These are phyloP conservation scores for Dromaius novaehollandiae DNA, from an alignment of 2,113 vertebrate species.

Conservation along the genomic window DNA sequence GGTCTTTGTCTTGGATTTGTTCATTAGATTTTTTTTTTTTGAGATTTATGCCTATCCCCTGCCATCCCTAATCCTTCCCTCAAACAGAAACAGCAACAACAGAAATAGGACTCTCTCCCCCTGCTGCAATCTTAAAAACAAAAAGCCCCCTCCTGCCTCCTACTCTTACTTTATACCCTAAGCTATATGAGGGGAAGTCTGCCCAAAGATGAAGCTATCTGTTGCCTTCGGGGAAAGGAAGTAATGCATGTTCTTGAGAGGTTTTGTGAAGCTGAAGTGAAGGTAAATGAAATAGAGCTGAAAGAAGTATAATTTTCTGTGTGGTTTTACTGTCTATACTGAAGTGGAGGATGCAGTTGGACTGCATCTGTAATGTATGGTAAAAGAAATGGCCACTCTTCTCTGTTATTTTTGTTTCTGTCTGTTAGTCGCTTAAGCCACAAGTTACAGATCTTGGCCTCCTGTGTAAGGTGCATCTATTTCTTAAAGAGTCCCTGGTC, in stretches of 20 bases:
- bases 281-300: background rate
- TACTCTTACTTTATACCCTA: background rate
- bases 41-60: background rate
- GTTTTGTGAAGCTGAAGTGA: background rate
- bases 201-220: rapidly evolving
- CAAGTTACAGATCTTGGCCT: background rate
- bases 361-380: background rate
- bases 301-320: background rate
- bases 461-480: background rate
- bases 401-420: background rate
- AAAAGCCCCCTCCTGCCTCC: background rate
- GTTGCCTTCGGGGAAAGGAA: background rate
- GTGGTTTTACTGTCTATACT: background rate
- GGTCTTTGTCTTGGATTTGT: background rate
- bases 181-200: background rate
- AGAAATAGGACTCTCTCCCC: background rate
- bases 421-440: background rate
- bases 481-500: background rate
- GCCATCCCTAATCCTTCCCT: background rate
- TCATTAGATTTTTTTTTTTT: background rate
- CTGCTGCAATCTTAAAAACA: background rate
- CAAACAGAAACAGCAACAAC: background rate
- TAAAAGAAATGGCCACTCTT: background rate
- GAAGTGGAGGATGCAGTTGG: background rate
- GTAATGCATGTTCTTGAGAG: background rate